A percentile compares a stretch with the other conserved stretches of the same genome.
Evolutionary conservation across 1,140 invertebrate species (phyloP).

Genomic region (Bemisia tabaci): DNA sequence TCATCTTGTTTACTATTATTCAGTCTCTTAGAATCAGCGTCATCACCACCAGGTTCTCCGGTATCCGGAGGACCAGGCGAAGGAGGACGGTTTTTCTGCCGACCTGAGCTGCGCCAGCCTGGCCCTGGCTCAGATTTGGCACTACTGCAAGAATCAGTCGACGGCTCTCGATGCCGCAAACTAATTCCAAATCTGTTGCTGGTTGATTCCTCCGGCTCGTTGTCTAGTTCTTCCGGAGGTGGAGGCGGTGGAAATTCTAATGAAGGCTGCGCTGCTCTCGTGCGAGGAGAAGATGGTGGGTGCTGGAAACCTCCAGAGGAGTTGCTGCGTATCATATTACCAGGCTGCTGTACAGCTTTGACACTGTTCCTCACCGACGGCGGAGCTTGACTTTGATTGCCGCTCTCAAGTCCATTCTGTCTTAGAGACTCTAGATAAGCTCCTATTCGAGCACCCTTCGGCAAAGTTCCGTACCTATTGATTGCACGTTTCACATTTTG

Average conservation of each 20-base stretch:
- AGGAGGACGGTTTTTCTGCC: background rate
- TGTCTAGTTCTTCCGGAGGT: conserved; percentile 38
- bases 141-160: conserved; percentile 42
- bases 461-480: conserved; percentile 90
- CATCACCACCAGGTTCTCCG: conserved; percentile 12
- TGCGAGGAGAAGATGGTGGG: conserved; percentile 35
- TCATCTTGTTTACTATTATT: conserved; percentile 23
- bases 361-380: background rate
- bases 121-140: conserved; percentile 26
- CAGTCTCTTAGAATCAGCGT: conserved; percentile 17
- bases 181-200: conserved; percentile 56
- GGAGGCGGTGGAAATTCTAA: conserved; percentile 74
- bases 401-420: conserved; percentile 45
- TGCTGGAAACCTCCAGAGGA: conserved; percentile 55
- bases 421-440: conserved; percentile 86
- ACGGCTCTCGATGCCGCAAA: conserved; percentile 47
- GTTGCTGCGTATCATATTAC: conserved; percentile 70
- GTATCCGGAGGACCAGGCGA: conserved; percentile 20
- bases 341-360: conserved; percentile 33
- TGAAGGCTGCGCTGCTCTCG: conserved; percentile 41
- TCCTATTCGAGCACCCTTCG: conserved; percentile 88
- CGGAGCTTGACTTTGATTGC: conserved; percentile 5
- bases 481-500: conserved; percentile 93
- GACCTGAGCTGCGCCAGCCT: background rate
- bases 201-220: conserved; percentile 46